These are phyloP conservation scores for Dasypogon diadema DNA, from an alignment of 2,888 invertebrate genomes.

Conservation along the genomic window DNA sequence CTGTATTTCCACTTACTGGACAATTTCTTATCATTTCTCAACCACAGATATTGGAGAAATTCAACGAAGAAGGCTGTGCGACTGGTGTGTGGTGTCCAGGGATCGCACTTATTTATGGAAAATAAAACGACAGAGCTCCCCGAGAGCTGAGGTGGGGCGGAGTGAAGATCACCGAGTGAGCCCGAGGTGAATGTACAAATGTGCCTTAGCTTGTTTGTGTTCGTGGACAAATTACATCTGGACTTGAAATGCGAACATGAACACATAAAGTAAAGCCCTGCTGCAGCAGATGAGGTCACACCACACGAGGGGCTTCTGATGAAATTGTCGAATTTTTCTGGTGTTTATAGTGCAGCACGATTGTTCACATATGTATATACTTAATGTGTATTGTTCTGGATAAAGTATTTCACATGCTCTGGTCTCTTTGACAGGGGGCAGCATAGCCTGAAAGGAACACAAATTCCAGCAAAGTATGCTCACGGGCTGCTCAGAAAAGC, in stretches of 20 bases:
- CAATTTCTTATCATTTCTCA: constrained; percentile 32
- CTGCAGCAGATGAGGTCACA: too few relatives aligned
- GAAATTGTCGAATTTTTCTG: too few relatives aligned
- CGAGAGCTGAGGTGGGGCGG: constrained; percentile 7
- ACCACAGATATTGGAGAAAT: background rate
- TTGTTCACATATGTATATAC: too few relatives aligned
- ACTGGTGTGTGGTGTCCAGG: constrained; percentile 13
- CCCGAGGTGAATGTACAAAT: constrained; percentile 27
- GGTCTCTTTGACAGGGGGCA: too few relatives aligned
- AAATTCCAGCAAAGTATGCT: background rate
- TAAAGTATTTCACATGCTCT: too few relatives aligned
- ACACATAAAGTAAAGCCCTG: too few relatives aligned
- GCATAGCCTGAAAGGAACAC: too few relatives aligned
- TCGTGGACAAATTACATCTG: constrained; percentile 27
- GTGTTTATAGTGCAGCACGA: too few relatives aligned
- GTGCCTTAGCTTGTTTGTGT: background rate
- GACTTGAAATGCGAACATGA: background rate
- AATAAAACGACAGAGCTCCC: background rate
- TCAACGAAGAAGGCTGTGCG: constrained; percentile 1
- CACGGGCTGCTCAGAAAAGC: background rate
- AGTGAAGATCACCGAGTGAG: constrained; percentile 24
- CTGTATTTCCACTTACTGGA: background rate
- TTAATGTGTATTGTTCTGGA: too few relatives aligned
- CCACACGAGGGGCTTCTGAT: too few relatives aligned
- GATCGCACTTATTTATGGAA: constrained; percentile 25